phyloP scores from a whole-genome alignment of 1,140 invertebrate species.

The Elymnias hypermnestra region DNA sequence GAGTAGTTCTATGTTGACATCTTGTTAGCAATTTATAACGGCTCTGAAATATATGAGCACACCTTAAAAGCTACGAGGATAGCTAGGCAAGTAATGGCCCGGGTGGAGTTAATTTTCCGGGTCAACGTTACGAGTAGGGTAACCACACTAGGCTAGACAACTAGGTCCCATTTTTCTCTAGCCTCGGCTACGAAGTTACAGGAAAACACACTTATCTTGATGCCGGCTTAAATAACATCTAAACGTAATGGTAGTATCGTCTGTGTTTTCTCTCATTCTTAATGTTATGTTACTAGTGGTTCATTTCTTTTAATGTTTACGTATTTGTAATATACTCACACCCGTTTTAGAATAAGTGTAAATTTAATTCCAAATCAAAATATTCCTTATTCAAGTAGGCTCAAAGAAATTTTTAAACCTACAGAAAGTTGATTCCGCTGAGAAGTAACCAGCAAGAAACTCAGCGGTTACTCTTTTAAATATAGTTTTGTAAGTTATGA shows the following conservation, averaged over 20 bases:
- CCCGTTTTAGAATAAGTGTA: too few relatives aligned
- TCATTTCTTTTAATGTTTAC: too few relatives aligned
- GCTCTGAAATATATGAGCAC: conserved; percentile 3
- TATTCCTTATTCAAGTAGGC: too few relatives aligned
- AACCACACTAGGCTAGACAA: conserved; percentile 13
- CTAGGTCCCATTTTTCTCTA: conserved; percentile 8
- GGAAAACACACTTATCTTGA: not conserved
- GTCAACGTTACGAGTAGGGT: conserved; percentile 11
- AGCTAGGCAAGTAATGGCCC: conserved; percentile 8
- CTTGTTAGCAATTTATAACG: conserved; percentile 2
- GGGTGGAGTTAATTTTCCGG: conserved; percentile 13
- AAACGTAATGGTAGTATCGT: not conserved
- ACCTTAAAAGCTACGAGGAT: conserved; percentile 11
- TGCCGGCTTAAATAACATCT: not conserved
- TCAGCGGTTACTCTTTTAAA: too few relatives aligned
- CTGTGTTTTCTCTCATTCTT: not conserved
- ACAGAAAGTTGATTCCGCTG: too few relatives aligned
- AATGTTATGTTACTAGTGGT: not conserved
- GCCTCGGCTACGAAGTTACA: not conserved
- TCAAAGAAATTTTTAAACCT: too few relatives aligned
- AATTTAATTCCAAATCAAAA: too few relatives aligned
- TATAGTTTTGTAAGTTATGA: too few relatives aligned
- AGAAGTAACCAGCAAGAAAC: too few relatives aligned
- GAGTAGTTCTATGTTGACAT: too few relatives aligned
- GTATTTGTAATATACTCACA: too few relatives aligned